A percentile compares a stretch with the other conserved stretches of the same genome.
These are phyloP conservation scores for Otocyon megalotis DNA, from an alignment of 2,113 vertebrate genomes.

Conservation along the genomic window DNA sequence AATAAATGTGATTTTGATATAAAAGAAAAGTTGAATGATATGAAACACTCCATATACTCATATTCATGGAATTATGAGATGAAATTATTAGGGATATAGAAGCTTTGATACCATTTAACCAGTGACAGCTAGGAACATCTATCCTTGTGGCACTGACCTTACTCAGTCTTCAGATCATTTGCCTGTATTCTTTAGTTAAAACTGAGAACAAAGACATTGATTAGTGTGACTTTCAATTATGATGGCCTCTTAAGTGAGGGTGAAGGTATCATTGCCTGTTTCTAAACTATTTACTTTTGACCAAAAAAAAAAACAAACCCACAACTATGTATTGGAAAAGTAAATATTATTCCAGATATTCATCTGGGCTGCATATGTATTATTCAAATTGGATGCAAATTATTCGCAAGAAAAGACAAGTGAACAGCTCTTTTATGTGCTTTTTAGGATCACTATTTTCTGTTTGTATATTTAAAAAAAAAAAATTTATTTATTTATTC, in stretches of 20 bases:
- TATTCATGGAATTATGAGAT: background rate
- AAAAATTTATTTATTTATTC: no score
- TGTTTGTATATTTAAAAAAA: background rate
- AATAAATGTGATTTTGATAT: background rate
- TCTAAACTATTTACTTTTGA: slow-evolving; percentile 6
- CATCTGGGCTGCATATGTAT: background rate
- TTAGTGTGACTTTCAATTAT: background rate
- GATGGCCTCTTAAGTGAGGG: background rate
- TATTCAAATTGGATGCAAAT: background rate
- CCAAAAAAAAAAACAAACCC: background rate
- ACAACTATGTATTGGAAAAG: background rate
- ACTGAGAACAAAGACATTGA: background rate
- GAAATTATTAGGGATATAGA: background rate
- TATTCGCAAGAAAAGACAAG: background rate
- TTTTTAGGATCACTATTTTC: background rate
- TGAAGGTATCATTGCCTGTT: background rate
- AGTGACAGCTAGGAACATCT: background rate
- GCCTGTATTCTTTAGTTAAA: background rate
- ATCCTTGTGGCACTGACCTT: background rate
- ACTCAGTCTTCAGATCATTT: background rate
- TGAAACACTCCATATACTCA: background rate
- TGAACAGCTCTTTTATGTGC: background rate
- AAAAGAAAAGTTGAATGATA: background rate
- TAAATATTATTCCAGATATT: background rate
- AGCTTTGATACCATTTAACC: background rate